Conservation (phyloP, 2,888 invertebrate genomes). For the Agrotis exclamationis region DNA sequence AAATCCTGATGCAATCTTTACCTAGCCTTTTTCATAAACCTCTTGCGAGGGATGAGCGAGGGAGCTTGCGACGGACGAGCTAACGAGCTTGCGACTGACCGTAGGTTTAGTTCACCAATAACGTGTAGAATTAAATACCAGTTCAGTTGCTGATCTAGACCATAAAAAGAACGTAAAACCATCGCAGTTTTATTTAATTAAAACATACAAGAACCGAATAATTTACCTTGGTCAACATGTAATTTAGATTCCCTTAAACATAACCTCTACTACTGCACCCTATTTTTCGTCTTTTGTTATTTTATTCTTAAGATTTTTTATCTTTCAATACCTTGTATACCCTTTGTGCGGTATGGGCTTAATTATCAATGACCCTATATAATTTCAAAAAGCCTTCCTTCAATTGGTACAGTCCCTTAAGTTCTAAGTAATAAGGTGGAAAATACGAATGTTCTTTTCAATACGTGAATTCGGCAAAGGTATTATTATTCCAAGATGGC, state of each 20-base stretch:
- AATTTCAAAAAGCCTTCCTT: constrained; percentile 46
- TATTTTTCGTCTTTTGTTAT: constrained; percentile 3
- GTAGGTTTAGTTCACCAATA: not conserved
- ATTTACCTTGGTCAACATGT: constrained; percentile 27
- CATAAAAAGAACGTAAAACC: constrained; percentile 3
- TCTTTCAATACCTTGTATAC: constrained; percentile 23
- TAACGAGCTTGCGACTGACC: not conserved
- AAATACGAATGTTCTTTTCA: constrained; percentile 58
- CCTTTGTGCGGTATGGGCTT: constrained; percentile 46
- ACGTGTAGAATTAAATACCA: constrained; percentile 3
- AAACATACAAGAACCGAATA: not conserved
- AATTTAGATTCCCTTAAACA: constrained; percentile 21
- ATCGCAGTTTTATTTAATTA: constrained; percentile 7
- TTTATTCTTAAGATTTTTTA: constrained; percentile 16
- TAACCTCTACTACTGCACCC: constrained; percentile 10
- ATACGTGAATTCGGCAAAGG: constrained; percentile 73
- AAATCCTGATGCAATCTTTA: not conserved
- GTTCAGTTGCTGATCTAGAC: not conserved
- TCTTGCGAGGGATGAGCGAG: no score
- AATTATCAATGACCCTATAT: constrained; percentile 54
- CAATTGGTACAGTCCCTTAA: constrained; percentile 10
- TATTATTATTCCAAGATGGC: constrained; percentile 75
- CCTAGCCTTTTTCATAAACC: not conserved
- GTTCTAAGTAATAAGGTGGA: not conserved
- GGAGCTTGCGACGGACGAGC: no score